These are phyloP conservation scores for Gambusia holbrooki DNA, from an alignment of 2,113 vertebrate genomes.

Conservation along the genomic window DNA sequence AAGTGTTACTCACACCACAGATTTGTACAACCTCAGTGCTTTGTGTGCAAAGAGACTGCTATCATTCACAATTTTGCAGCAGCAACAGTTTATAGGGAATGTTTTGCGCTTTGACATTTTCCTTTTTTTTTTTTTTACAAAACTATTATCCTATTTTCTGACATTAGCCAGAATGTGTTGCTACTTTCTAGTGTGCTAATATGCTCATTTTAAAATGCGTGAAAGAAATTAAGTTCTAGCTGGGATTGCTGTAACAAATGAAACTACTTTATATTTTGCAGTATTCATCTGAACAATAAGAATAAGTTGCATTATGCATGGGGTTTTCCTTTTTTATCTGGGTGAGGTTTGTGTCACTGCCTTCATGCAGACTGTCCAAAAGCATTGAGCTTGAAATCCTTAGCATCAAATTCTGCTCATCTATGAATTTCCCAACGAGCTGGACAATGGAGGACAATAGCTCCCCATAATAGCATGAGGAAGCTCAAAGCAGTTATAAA, in stretches of 20 bases:
- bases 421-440: background rate
- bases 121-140: no score
- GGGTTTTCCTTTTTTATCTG: no score
- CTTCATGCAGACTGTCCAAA: no score
- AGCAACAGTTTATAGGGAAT: background rate
- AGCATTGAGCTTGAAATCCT: background rate
- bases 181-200: background rate
- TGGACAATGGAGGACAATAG: background rate
- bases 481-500: background rate
- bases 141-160: background rate
- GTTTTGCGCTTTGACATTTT: background rate
- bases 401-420: background rate
- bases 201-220: background rate
- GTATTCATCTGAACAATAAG: background rate
- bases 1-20: conserved; percentile 2
- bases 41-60: background rate
- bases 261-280: background rate
- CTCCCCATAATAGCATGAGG: background rate
- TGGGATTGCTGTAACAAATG: background rate
- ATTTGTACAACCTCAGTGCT: background rate
- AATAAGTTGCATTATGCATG: no score
- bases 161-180: background rate
- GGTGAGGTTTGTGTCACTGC: no score
- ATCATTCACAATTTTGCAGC: background rate
- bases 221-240: background rate